Conservation (phyloP, 1,140 invertebrate genomes). For the Meloidogyne hapla region DNA sequence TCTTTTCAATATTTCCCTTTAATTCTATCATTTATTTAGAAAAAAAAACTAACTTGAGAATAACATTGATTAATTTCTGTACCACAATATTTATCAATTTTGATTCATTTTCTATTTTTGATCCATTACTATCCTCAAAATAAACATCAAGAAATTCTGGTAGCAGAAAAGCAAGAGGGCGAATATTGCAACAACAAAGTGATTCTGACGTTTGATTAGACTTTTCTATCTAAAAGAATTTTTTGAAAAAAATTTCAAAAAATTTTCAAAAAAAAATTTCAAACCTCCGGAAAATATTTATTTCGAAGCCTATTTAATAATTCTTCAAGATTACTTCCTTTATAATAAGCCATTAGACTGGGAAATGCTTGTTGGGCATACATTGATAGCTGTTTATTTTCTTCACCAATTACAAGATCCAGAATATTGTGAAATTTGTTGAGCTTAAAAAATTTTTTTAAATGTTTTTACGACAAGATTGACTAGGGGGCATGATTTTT, state of each 20-base stretch:
- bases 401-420: slow-evolving; percentile 31
- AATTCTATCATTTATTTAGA: neutral
- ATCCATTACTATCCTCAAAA: neutral
- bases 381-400: slow-evolving; percentile 31
- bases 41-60: slow-evolving; percentile 26
- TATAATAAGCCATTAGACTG: slow-evolving; percentile 28
- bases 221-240: neutral
- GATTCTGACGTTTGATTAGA: neutral
- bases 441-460: slow-evolving; percentile 12
- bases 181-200: neutral
- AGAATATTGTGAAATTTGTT: slow-evolving; percentile 35
- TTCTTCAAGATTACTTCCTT: neutral
- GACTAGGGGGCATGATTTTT: too few species aligned
- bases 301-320: slow-evolving; percentile 21
- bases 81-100: neutral
- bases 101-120: neutral
- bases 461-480: neutral
- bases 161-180: neutral
- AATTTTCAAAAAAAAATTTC: neutral
- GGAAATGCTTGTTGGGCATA: slow-evolving; percentile 30
- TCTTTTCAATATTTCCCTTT: too few species aligned
- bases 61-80: neutral
- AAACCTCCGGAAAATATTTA: slow-evolving; percentile 37
- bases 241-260: neutral
- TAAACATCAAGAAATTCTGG: neutral